Percentiles rank a stretch among this genome's conserved stretches.
These are phyloP conservation scores for Tragelaphus scriptus DNA, from an alignment of 2,113 vertebrate genomes.

Conservation along the genomic window DNA sequence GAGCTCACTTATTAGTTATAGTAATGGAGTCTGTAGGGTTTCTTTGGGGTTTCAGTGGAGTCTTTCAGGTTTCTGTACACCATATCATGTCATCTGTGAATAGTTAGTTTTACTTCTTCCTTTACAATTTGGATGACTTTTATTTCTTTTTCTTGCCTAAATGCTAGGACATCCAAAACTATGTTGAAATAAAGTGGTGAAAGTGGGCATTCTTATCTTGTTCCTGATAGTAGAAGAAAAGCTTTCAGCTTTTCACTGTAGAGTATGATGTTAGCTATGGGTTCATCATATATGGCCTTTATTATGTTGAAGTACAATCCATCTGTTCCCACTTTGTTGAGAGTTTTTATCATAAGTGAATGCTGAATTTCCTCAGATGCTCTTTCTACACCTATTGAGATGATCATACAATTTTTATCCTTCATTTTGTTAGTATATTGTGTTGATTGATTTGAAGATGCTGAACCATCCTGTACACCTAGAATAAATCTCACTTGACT, in stretches of 20 bases:
- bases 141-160: background rate
- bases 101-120: background rate
- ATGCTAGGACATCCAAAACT: background rate
- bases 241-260: background rate
- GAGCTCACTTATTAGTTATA: background rate
- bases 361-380: background rate
- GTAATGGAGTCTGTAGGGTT: background rate
- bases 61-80: background rate
- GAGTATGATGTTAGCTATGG: background rate
- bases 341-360: background rate
- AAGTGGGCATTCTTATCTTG: background rate
- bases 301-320: background rate
- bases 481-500: background rate
- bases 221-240: background rate
- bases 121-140: background rate
- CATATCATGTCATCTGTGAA: background rate
- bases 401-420: background rate
- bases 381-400: background rate
- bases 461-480: background rate
- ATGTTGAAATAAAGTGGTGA: background rate
- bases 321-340: background rate
- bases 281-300: background rate
- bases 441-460: background rate
- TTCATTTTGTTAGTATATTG: background rate
- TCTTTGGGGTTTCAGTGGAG: background rate